Base-by-base conservation (phyloP, 2,888 invertebrate species). In the Trichogramma evanescens region DNA sequence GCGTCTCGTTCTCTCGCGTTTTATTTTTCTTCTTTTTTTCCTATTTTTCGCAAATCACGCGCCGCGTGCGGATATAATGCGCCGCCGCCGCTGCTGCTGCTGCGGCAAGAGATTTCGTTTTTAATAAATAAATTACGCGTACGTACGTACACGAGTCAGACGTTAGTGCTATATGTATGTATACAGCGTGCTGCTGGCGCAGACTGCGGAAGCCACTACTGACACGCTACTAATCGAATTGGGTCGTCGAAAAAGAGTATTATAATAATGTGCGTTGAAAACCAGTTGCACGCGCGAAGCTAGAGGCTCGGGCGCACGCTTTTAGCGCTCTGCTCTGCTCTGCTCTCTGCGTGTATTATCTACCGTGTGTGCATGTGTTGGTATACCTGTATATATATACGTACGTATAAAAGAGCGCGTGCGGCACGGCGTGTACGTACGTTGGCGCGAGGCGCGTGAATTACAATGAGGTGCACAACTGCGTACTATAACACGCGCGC, bases 41-140 rank as follows among this genome's bases (percentile, higher is more conserved):
- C 9, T 63, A 56, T 53, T 52, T 41, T 51, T 51, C 51, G 50
- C 54, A 55, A 59, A 54, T 59, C 54, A 55, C 38, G 40, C 8
- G 3, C 46, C 38, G 10, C 48, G 48, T 13, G 6, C 13, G 41
- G 48, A 39, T 8, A 26, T 49, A 49, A 41, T 41, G 13, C 42
- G 8, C 40, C 42, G 42, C 40, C 9, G 4, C 3, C 42, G 8
- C 40, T 49, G 42, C 40, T 13, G 4, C 3, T 5, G 42, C 9
- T 41, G 39, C 41, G 26, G 26, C 26, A 26, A 26, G 26, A 26
- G 26, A 3, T 26, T 26, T 26, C 26, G 26, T 26, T 26, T 26
- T 26, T 26, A 26, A 26, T 26, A 26, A 26, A 26, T 26, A 26
- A 26, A 26, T 26, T 26, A 26, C 26, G 26, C 26, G 26, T 26